Evolutionary conservation across 2,113 vertebrate genomes (phyloP).

Genomic region (Melanerpes formicivorus): DNA sequence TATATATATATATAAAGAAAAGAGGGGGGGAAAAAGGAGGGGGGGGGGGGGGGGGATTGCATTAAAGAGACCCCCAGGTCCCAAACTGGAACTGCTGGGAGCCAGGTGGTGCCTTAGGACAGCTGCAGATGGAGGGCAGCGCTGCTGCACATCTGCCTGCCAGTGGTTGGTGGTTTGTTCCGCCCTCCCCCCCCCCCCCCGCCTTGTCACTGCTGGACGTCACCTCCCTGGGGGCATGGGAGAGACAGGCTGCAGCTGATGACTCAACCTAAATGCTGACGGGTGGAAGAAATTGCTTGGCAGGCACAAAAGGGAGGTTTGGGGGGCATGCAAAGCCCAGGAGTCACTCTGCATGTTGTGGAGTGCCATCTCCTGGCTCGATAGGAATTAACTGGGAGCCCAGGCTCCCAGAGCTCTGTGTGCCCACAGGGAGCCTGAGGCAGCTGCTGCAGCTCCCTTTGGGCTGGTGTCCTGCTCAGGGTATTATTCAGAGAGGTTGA

Average conservation of each 20-base stretch:
- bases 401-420: fast-evolving
- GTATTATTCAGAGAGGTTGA: neutral
- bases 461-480: neutral
- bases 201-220: neutral
- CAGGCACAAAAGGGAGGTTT: neutral
- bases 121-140: neutral
- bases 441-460: neutral
- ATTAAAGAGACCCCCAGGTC: neutral
- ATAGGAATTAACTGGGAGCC: neutral
- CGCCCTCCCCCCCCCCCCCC: neutral
- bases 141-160: neutral
- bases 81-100: neutral
- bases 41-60: neutral
- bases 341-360: neutral
- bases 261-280: fast-evolving
- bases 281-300: neutral
- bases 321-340: neutral
- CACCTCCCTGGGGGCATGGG: neutral
- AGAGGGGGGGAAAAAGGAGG: neutral
- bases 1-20: slow-evolving; percentile 6
- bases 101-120: neutral
- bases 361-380: slow-evolving; percentile 32
- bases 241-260: neutral
- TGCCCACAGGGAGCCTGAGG: fast-evolving
- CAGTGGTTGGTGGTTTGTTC: neutral